Percentiles rank a stretch among this genome's conserved stretches.
These are phyloP conservation scores for Ectemnius lituratus DNA, from an alignment of 2,888 invertebrate genomes.

Conservation along the genomic window DNA sequence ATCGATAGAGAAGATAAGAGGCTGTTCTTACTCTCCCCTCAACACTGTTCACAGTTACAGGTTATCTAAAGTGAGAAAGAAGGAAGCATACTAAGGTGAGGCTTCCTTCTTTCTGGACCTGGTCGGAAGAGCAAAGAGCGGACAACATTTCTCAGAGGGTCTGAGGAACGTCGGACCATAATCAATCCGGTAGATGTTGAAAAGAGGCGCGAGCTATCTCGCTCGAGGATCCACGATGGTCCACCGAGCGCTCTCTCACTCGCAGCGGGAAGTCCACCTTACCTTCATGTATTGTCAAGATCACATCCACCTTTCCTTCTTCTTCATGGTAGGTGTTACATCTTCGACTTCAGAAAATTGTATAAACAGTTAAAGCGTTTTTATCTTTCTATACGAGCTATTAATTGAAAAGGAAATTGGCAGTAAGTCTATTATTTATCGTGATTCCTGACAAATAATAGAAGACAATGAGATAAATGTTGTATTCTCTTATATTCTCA, in stretches of 20 bases:
- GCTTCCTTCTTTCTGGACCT: not conserved
- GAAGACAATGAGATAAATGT: too few relatives aligned
- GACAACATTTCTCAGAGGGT: conserved; percentile 58
- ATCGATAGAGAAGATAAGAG: conserved; percentile 55
- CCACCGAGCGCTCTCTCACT: conserved; percentile 38
- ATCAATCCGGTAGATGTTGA: conserved; percentile 65
- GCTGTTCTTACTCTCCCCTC: conserved; percentile 43
- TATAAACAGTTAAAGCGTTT: conserved; percentile 3
- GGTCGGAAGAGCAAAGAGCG: conserved; percentile 41
- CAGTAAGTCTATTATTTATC: too few relatives aligned
- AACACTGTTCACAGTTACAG: too few relatives aligned
- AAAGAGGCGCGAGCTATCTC: conserved; percentile 66
- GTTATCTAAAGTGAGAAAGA: not conserved
- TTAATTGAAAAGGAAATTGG: too few relatives aligned
- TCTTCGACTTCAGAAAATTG: conserved; percentile 48
- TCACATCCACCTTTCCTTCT: too few relatives aligned
- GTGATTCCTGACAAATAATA: too few relatives aligned
- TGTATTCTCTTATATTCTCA: too few relatives aligned
- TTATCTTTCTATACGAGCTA: too few relatives aligned
- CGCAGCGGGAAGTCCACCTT: conserved; percentile 51
- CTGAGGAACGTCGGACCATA: conserved; percentile 51
- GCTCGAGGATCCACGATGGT: conserved; percentile 56
- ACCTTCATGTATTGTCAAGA: conserved; percentile 1
- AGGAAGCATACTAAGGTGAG: conserved; percentile 26
- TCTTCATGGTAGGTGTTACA: conserved; percentile 29